These are phyloP conservation scores for Drosophila repletoides DNA, from an alignment of 1,140 invertebrate species.

Conservation along the genomic window DNA sequence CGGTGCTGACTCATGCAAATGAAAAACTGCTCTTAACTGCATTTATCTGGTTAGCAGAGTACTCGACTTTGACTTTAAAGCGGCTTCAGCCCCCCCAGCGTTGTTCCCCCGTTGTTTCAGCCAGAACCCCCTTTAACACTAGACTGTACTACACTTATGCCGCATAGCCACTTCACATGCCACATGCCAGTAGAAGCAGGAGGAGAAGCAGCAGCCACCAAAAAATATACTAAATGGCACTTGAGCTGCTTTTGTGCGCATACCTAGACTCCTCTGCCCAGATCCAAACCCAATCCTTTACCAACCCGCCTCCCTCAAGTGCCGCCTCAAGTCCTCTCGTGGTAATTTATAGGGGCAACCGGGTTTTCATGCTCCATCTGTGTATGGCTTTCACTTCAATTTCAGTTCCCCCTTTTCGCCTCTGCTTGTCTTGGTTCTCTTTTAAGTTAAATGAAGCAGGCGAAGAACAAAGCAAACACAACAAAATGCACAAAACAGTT, in stretches of 20 bases:
- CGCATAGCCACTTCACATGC: constrained; percentile 21
- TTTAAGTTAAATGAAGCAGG: constrained; percentile 54
- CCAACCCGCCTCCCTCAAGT: constrained; percentile 50
- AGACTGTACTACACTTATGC: constrained; percentile 16
- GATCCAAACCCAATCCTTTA: constrained; percentile 5
- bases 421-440: constrained; percentile 4
- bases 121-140: constrained; percentile 14
- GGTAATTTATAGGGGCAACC: constrained; percentile 64
- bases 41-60: constrained; percentile 56
- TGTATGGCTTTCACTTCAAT: constrained; percentile 43
- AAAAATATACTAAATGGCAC: constrained; percentile 71
- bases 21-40: constrained; percentile 61
- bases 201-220: no score
- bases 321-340: constrained; percentile 50
- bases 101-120: neutral
- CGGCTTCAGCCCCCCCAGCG: neutral
- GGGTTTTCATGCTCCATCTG: constrained; percentile 31
- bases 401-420: neutral
- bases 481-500: constrained; percentile 40
- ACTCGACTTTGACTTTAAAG: constrained; percentile 25
- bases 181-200: constrained; percentile 4
- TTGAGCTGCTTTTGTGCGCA: constrained; percentile 42
- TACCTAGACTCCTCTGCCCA: neutral
- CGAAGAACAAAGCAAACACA: constrained; percentile 47
- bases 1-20: constrained; percentile 48